Percentiles rank a stretch among this genome's conserved stretches.
Conservation (phyloP, 2,113 vertebrate genomes). For the Oceanites oceanicus region DNA sequence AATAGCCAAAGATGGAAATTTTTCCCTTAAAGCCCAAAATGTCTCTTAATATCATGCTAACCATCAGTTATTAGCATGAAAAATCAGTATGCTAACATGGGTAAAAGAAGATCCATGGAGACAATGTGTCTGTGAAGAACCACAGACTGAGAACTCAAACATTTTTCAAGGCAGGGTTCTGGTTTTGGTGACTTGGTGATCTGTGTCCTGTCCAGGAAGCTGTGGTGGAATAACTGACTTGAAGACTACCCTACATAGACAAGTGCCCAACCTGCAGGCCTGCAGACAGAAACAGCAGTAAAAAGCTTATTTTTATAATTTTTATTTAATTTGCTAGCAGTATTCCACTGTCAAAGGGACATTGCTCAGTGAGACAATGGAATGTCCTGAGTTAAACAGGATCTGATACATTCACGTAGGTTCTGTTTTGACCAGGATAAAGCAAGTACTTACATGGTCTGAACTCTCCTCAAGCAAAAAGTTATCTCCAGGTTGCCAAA, state of each 20-base stretch:
- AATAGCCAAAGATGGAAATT: not conserved
- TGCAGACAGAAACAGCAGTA: fast-evolving
- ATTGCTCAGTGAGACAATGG: not conserved
- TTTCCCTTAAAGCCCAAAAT: not conserved
- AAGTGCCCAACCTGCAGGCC: not conserved
- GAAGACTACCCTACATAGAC: not conserved
- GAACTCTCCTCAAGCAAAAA: not conserved
- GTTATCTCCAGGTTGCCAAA: not conserved
- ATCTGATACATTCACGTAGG: not conserved
- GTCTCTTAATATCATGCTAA: not conserved
- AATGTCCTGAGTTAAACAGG: not conserved
- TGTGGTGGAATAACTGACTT: not conserved
- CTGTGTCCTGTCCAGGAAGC: not conserved
- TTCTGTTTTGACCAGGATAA: not conserved
- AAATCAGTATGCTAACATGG: not conserved
- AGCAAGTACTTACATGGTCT: not conserved
- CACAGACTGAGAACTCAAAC: not conserved
- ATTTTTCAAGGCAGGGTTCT: not conserved
- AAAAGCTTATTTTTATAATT: not conserved
- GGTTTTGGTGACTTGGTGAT: not conserved
- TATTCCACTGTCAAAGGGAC: not conserved
- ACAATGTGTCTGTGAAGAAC: not conserved
- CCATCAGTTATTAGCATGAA: not conserved
- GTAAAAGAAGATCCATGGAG: not conserved
- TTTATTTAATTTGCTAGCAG: not conserved